These are phyloP conservation scores for Verasper variegatus DNA, from an alignment of 2,113 vertebrate genomes.

Conservation along the genomic window DNA sequence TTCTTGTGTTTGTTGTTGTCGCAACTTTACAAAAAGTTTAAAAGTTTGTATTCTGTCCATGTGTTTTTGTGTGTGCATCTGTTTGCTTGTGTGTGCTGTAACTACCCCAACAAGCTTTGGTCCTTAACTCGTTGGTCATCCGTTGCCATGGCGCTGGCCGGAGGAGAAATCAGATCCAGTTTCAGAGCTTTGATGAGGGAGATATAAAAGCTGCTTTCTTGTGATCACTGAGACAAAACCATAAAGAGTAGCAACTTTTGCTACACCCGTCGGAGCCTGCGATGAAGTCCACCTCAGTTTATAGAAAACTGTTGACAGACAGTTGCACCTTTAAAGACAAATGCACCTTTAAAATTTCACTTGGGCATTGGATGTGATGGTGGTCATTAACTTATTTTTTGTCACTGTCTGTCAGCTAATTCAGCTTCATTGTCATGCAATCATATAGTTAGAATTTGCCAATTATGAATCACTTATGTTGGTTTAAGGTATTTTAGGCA, in stretches of 20 bases:
- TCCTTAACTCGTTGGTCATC: conserved; percentile 58
- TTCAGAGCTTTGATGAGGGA: conserved; percentile 59
- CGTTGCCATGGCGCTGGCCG: conserved; percentile 63
- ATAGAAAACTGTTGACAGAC: conserved; percentile 36
- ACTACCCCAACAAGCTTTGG: conserved; percentile 50
- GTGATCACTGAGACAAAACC: conserved; percentile 38
- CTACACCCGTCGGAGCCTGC: conserved; percentile 12
- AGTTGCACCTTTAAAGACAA: too few species aligned
- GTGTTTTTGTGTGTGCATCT: neutral
- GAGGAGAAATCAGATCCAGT: conserved; percentile 57
- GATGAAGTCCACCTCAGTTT: conserved; percentile 26
- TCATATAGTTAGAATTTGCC: conserved; percentile 71
- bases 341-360: conserved; percentile 43
- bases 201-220: conserved; percentile 63
- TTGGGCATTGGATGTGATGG: conserved; percentile 15
- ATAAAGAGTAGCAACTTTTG: neutral
- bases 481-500: conserved; percentile 68
- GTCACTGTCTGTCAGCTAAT: conserved; percentile 51
- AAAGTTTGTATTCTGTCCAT: neutral
- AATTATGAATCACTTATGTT: conserved; percentile 69
- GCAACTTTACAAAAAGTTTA: conserved; percentile 40
- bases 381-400: conserved; percentile 62
- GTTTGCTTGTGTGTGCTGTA: conserved; percentile 45
- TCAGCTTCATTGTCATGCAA: conserved; percentile 76
- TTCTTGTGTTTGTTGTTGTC: conserved; percentile 1